Conservation (phyloP, 2,888 invertebrate genomes). For the Trypoxylon attenuatum region DNA sequence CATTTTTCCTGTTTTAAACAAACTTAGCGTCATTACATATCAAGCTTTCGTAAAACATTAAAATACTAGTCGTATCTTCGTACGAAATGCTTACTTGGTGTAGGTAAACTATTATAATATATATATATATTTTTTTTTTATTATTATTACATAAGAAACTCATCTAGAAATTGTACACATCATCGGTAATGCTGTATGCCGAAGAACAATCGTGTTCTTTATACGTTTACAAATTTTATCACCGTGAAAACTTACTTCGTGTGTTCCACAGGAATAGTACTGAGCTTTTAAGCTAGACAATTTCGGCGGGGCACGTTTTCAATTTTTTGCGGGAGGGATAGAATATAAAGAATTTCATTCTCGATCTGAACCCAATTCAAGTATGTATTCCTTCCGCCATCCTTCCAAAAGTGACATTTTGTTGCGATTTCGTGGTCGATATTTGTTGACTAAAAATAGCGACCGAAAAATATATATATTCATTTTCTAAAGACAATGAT, state of each 20-base stretch:
- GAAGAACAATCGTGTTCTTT: slow-evolving; percentile 11
- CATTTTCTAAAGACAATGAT: background rate
- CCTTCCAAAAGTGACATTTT: no score
- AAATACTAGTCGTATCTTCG: slow-evolving; percentile 16
- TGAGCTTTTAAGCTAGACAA: slow-evolving; percentile 17
- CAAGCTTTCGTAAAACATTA: slow-evolving; percentile 45
- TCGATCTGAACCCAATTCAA: no score
- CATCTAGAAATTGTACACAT: slow-evolving; percentile 19
- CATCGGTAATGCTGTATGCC: slow-evolving; percentile 1
- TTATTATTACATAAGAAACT: slow-evolving; percentile 24
- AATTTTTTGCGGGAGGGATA: background rate
- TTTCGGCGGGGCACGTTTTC: background rate
- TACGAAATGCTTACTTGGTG: slow-evolving; percentile 20
- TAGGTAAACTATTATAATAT: slow-evolving; percentile 27
- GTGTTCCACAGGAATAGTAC: slow-evolving; percentile 11
- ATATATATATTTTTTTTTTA: background rate
- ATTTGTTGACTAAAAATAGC: no score
- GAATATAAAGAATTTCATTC: no score
- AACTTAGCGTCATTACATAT: slow-evolving; percentile 49
- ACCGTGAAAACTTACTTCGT: slow-evolving; percentile 17
- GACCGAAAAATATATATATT: no score
- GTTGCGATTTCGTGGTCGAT: no score
- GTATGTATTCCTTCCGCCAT: no score
- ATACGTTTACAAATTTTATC: slow-evolving; percentile 11
- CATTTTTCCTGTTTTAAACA: slow-evolving; percentile 65